These are phyloP conservation scores for Epinephelus fuscoguttatus DNA, from an alignment of 2,113 vertebrate species.

Conservation along the genomic window DNA sequence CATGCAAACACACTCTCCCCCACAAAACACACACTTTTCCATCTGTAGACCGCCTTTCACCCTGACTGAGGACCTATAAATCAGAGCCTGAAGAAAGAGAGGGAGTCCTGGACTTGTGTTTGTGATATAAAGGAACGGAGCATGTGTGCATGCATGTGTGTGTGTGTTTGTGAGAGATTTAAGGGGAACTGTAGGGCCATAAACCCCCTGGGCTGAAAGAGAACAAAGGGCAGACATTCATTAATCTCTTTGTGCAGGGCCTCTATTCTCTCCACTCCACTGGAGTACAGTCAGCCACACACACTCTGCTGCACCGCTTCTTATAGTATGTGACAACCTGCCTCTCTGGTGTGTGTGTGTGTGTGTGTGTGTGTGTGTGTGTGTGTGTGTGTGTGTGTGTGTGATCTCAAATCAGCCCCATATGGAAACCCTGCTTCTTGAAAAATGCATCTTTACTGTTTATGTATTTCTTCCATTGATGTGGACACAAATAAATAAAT, in stretches of 20 bases:
- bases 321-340: neutral
- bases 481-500: conserved; percentile 48
- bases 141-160: neutral
- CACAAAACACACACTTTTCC: conserved; percentile 54
- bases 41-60: conserved; percentile 57
- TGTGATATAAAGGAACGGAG: conserved; percentile 40
- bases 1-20: conserved; percentile 24
- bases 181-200: conserved; percentile 65
- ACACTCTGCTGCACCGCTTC: conserved; percentile 22
- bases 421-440: conserved; percentile 48
- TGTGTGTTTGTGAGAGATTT: conserved; percentile 56
- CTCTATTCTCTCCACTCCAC: conserved; percentile 38
- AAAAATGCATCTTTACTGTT: conserved; percentile 51
- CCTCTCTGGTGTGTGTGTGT: too few relatives aligned
- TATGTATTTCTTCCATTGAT: conserved; percentile 47
- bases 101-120: conserved; percentile 45
- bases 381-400: neutral
- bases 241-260: conserved; percentile 65
- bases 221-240: conserved; percentile 73
- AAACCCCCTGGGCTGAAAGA: conserved; percentile 56
- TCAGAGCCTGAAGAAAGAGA: conserved; percentile 58
- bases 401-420: conserved; percentile 45
- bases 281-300: conserved; percentile 45
- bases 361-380: too few relatives aligned
- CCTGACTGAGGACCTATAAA: conserved; percentile 57